A percentile compares a stretch with the other conserved stretches of the same genome.
phyloP scores from a whole-genome alignment of 2,797 vertebrate genomes.

The Petrocephalus schoutedeni region DNA sequence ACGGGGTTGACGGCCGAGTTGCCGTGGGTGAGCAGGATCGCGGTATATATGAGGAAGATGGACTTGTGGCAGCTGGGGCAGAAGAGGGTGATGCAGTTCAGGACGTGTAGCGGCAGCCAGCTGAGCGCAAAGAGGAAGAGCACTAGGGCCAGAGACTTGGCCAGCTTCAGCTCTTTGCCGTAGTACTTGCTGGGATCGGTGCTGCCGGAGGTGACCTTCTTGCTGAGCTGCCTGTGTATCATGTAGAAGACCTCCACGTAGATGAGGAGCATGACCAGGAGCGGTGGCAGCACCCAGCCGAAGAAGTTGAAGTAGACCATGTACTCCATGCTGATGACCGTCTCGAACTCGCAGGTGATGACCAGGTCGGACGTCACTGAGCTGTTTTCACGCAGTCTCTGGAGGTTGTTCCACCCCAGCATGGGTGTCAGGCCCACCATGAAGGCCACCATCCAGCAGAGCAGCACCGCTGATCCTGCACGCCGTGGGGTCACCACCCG shows the following conservation, averaged over 20 bases:
- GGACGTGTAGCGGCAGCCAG: conserved; percentile 92
- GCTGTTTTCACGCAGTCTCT: conserved; percentile 57
- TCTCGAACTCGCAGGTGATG: conserved; percentile 85
- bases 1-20: conserved; percentile 98
- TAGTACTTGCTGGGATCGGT: conserved; percentile 88
- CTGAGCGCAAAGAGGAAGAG: conserved; percentile 86
- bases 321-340: conserved; percentile 96
- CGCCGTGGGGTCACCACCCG: conserved; percentile 78
- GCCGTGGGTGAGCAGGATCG: conserved; percentile 90
- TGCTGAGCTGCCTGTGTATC: conserved; percentile 91
- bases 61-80: conserved; percentile 70
- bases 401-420: conserved; percentile 94
- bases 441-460: conserved; percentile 85
- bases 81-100: conserved; percentile 93
- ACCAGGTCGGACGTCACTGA: conserved; percentile 60
- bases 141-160: conserved; percentile 89
- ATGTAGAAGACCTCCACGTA: conserved; percentile 95
- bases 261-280: conserved; percentile 87
- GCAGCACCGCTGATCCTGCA: conserved; percentile 76
- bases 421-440: conserved; percentile 92
- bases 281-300: conserved; percentile 86
- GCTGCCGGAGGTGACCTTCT: conserved; percentile 73
- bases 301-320: conserved; percentile 99
- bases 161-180: conserved; percentile 90
- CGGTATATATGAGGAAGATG: conserved; percentile 72